phyloP scores from a whole-genome alignment of 2,113 vertebrate species.

The Fregata magnificens region DNA sequence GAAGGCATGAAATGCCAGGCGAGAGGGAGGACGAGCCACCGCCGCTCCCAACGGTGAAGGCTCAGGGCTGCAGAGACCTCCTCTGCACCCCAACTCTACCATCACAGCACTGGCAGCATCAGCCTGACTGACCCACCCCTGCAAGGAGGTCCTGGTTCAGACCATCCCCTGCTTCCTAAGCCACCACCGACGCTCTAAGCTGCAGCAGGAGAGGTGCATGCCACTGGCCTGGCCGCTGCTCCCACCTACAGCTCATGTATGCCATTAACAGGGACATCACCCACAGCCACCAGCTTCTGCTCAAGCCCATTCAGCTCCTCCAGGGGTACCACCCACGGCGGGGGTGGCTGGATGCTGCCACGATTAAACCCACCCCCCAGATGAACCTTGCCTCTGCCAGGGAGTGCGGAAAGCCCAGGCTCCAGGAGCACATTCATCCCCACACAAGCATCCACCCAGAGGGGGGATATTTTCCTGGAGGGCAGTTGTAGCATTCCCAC shows the following conservation, averaged over 20 bases:
- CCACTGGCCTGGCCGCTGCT: background rate
- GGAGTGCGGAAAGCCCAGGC: background rate
- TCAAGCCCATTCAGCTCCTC: background rate
- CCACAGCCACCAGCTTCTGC: background rate
- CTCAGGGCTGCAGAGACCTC: background rate
- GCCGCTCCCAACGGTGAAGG: rapidly evolving
- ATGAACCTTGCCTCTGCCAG: background rate
- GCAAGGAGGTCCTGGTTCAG: no score
- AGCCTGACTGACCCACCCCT: background rate
- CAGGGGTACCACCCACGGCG: rapidly evolving
- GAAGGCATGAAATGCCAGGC: rapidly evolving
- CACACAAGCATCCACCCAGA: background rate
- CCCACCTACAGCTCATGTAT: background rate
- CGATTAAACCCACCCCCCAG: background rate
- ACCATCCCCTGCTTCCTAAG: background rate
- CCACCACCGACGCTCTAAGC: background rate
- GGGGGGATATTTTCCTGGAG: background rate
- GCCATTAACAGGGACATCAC: background rate
- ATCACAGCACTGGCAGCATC: background rate
- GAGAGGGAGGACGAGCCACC: background rate
- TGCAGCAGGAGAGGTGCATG: background rate
- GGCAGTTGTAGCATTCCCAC: background rate
- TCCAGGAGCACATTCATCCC: background rate
- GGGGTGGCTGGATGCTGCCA: background rate
- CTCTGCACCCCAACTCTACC: background rate